phyloP scores from a whole-genome alignment of 1,140 invertebrate genomes.

The Drosophila hydei region DNA sequence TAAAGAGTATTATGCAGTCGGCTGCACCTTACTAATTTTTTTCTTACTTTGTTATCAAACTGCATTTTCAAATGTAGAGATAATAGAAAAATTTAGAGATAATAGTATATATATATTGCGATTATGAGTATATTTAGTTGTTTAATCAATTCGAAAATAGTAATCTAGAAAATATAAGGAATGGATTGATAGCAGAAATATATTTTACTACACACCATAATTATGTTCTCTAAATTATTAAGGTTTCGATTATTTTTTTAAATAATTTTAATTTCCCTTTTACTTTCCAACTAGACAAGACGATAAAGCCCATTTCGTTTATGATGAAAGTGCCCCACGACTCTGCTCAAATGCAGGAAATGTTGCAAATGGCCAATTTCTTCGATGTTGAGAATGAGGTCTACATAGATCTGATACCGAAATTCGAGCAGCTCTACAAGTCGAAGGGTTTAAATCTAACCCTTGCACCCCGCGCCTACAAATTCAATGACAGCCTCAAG shows the following conservation, averaged over 20 bases:
- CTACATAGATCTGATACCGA: constrained; percentile 63
- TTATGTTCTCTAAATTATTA: too few species aligned
- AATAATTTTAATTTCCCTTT: neutral
- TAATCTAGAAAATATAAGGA: too few species aligned
- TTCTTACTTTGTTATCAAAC: too few species aligned
- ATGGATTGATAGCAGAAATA: too few species aligned
- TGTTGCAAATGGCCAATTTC: constrained; percentile 62
- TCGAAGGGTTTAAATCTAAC: constrained; percentile 53
- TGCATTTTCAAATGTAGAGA: too few species aligned
- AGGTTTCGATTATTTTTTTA: too few species aligned
- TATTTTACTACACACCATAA: too few species aligned
- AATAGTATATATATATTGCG: too few species aligned
- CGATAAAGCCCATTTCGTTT: constrained; percentile 46
- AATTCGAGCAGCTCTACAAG: constrained; percentile 62
- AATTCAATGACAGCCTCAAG: constrained; percentile 32
- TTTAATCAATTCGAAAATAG: too few species aligned
- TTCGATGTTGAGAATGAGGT: constrained; percentile 59
- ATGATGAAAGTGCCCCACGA: constrained; percentile 76
- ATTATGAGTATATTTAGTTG: too few species aligned
- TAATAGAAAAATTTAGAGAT: neutral
- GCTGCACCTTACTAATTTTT: too few species aligned
- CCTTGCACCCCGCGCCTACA: constrained; percentile 58
- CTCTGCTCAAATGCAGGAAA: constrained; percentile 57
- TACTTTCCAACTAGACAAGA: constrained; percentile 43
- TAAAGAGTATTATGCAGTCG: too few species aligned